Evolutionary conservation across 2,797 vertebrate species (phyloP), one percentile per base, ranked within the genome.

Genomic region (Fistularia commersonii): DNA sequence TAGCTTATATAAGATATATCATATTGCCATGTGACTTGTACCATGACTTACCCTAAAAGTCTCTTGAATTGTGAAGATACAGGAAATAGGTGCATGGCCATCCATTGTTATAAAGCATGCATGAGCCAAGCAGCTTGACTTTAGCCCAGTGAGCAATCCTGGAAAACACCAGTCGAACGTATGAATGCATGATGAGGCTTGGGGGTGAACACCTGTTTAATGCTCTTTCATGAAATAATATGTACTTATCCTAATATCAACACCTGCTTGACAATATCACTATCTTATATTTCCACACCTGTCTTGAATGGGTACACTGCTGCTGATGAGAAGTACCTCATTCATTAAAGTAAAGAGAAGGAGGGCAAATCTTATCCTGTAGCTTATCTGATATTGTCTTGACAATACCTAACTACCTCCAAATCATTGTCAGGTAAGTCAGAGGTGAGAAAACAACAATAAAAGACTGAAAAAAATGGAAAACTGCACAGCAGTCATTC

Each of bases 131-230:
- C 72, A 74, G 49, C 53, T 69, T 72, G 51, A 59, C 64, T 69
- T 75, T 56, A 63, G 55, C 11, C 43, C 33, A 45, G 32, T 44
- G 50, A 72, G 51, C 48, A 34, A 35, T 33, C 35, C 3, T 73
- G 50, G 66, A 79, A 66, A 67, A 80, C 72, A 79, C 51, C 55
- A 35, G 54, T 45, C 48, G 45, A 38, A 51, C 60, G 62, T 41
- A 80, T 77, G 67, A 66, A 80, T 50, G 67, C 72, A 47, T 45
- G 44, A 82, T 72, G 77, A 82, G 80, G 51, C 61, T 12, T 57
- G 52, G 64, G 66, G 8, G 23, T 78, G 76, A 79, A 64, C 53
- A 49, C 35, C 35, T 14, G 36, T 69, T 74, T 67, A 78, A 15
- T 47, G 32, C 13, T 46, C 23, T 23, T 23, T 23, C 23, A 23